Evolutionary conservation across 1,140 invertebrate species (phyloP).

Genomic region (Hycleus cichorii): DNA sequence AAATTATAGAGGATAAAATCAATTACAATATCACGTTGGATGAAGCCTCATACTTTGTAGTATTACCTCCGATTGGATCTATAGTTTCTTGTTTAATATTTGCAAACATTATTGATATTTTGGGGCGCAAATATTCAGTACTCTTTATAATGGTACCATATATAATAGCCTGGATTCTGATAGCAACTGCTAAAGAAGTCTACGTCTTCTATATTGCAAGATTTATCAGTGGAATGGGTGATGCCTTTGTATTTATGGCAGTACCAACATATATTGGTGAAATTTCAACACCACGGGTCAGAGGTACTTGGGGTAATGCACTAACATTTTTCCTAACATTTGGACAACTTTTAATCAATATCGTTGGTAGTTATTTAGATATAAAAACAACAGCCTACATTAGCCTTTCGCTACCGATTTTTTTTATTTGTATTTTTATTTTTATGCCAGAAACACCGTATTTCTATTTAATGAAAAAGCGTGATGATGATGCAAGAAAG

Average conservation of each 20-base stretch:
- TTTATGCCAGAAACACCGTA: constrained; percentile 30
- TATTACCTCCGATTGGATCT: constrained; percentile 18
- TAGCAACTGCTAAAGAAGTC: constrained; percentile 13
- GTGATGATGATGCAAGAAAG: constrained; percentile 22
- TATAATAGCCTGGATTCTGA: constrained; percentile 17
- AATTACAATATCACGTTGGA: constrained; percentile 23
- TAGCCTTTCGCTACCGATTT: neutral
- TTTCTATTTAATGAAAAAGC: constrained; percentile 23
- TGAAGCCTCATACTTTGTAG: constrained; percentile 21
- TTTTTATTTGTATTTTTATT: constrained; percentile 10
- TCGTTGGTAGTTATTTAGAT: constrained; percentile 43
- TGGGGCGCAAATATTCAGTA: constrained; percentile 24
- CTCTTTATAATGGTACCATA: constrained; percentile 22
- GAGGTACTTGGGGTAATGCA: constrained; percentile 38
- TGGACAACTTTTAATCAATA: constrained; percentile 44
- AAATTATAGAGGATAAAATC: constrained; percentile 17
- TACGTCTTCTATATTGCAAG: constrained; percentile 23
- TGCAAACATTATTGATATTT: constrained; percentile 14
- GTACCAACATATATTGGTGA: constrained; percentile 26
- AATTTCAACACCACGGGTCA: constrained; percentile 24
- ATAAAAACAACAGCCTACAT: neutral
- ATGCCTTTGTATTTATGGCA: constrained; percentile 27
- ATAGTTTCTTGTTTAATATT: constrained; percentile 14
- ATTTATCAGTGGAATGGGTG: constrained; percentile 27
- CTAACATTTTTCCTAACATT: constrained; percentile 45